Conservation (phyloP, 2,113 vertebrate species). For the Herpailurus yagouaroundi region DNA sequence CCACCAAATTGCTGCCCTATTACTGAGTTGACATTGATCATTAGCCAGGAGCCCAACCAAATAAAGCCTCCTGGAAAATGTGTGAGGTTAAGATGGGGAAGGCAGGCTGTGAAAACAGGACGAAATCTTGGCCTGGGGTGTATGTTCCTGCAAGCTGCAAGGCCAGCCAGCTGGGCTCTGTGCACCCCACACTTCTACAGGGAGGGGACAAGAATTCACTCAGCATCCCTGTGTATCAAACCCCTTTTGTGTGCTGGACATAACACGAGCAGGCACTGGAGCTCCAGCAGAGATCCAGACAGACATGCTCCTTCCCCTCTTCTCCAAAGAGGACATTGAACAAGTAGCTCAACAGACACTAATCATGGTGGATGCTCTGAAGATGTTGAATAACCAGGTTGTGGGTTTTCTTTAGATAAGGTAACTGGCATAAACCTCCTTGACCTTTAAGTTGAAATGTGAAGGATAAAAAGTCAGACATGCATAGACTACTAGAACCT, state of each 20-base stretch:
- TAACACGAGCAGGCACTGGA: neutral
- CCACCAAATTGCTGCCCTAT: constrained; percentile 80
- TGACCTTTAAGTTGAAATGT: neutral
- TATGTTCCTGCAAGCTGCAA: constrained; percentile 36
- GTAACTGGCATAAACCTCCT: neutral
- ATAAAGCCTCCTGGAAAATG: constrained; percentile 78
- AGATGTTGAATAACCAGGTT: neutral
- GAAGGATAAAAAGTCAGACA: neutral
- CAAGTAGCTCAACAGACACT: neutral
- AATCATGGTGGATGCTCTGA: neutral
- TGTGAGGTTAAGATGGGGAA: constrained; percentile 72
- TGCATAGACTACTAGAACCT: neutral
- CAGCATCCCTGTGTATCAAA: neutral
- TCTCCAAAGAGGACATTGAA: neutral
- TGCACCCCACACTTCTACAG: neutral
- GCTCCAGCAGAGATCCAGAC: neutral
- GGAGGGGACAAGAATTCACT: neutral
- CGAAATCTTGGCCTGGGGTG: neutral
- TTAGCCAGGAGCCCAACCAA: constrained; percentile 79
- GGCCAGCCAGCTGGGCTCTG: constrained; percentile 48
- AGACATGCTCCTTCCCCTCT: neutral
- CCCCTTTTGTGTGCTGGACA: neutral
- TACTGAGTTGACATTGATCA: constrained; percentile 80
- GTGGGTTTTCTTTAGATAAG: neutral
- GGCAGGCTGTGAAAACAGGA: constrained; percentile 68